phyloP scores from a whole-genome alignment of 2,797 vertebrate genomes.

The Phalloptychus januarius region DNA sequence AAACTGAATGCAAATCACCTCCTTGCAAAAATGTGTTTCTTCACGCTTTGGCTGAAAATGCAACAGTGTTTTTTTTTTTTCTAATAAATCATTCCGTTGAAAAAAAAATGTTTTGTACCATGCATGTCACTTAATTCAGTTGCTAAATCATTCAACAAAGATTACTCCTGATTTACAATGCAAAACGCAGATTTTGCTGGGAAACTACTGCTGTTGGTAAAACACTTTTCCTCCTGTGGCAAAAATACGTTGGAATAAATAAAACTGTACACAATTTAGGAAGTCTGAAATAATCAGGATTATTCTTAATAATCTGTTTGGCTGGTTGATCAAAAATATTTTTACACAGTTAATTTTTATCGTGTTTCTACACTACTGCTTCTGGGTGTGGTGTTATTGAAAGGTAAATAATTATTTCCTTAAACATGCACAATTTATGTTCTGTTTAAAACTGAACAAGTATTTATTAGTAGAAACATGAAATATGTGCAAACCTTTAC shows the following conservation, averaged over 20 bases:
- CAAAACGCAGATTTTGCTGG: neutral
- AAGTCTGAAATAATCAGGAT: neutral
- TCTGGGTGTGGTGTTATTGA: neutral
- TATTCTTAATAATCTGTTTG: neutral
- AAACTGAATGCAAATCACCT: neutral
- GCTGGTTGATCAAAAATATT: neutral
- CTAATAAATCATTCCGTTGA: neutral
- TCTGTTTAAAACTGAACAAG: neutral
- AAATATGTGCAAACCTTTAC: neutral
- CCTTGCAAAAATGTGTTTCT: neutral
- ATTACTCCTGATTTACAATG: neutral
- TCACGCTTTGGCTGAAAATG: neutral
- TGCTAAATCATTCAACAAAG: neutral
- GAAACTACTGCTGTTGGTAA: neutral
- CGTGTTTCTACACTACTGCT: neutral
- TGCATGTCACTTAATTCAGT: neutral
- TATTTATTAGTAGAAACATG: neutral
- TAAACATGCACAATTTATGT: neutral
- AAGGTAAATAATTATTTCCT: neutral
- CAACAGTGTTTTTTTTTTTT: neutral
- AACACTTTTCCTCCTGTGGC: neutral
- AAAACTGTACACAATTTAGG: neutral
- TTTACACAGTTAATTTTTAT: neutral
- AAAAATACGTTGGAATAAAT: neutral
- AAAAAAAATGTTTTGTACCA: neutral